phyloP scores from a whole-genome alignment of 1,140 invertebrate genomes.

The Stratiolaelaps scimitus region DNA sequence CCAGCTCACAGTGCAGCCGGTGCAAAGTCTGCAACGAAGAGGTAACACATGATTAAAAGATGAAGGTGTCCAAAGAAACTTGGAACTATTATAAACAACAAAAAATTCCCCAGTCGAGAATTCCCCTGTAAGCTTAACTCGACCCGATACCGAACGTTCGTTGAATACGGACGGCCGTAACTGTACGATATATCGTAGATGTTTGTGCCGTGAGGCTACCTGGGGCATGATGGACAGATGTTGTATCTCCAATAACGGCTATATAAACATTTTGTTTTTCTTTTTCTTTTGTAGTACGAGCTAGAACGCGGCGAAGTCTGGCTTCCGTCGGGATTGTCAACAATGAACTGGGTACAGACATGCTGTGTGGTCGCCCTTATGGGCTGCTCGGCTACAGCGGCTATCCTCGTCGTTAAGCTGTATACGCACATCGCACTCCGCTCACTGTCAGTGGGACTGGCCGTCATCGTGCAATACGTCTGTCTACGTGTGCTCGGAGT shows the following conservation, averaged over 20 bases:
- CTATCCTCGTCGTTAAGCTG: slow-evolving; percentile 67
- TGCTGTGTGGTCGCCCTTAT: slow-evolving; percentile 53
- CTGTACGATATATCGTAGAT: slow-evolving; percentile 38
- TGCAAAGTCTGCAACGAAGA: slow-evolving; percentile 67
- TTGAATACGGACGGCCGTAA: too few relatives aligned
- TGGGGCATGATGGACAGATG: too few relatives aligned
- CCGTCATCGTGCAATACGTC: slow-evolving; percentile 64
- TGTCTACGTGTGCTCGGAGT: slow-evolving; percentile 69
- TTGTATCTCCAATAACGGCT: too few relatives aligned
- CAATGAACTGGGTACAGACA: slow-evolving; percentile 64
- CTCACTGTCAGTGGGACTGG: slow-evolving; percentile 62
- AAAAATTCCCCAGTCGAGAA: too few relatives aligned
- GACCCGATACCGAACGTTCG: too few relatives aligned
- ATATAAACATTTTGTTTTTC: background rate
- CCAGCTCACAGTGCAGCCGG: slow-evolving; percentile 52
- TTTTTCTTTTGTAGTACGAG: slow-evolving; percentile 43
- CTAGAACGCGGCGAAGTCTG: slow-evolving; percentile 56
- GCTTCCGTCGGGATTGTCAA: slow-evolving; percentile 47
- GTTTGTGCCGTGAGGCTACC: slow-evolving; percentile 48
- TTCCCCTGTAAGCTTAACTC: too few relatives aligned
- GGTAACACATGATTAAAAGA: slow-evolving; percentile 43
- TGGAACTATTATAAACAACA: too few relatives aligned
- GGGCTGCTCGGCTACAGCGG: slow-evolving; percentile 56
- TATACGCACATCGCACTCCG: slow-evolving; percentile 61
- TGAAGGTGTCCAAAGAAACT: too few relatives aligned